Conservation (phyloP, 2,888 invertebrate species). For the Platyscelio sp. region DNA sequence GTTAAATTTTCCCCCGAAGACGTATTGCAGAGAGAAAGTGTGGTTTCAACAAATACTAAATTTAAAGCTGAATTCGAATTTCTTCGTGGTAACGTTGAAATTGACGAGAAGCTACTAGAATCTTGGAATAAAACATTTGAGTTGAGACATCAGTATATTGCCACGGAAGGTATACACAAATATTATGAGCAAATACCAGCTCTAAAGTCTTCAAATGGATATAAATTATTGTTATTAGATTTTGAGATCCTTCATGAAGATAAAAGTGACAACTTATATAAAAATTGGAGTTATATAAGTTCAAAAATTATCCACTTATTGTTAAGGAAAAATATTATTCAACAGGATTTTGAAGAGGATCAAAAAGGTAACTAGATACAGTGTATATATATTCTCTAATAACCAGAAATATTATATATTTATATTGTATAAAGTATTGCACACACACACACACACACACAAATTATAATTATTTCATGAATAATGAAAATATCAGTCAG, state of each 20-base stretch:
- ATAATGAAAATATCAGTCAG: too few species aligned
- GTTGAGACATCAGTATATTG: neutral
- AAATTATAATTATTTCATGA: too few species aligned
- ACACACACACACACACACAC: too few species aligned
- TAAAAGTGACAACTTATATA: neutral
- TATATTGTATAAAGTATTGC: too few species aligned
- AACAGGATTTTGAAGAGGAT: neutral
- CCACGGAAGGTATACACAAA: neutral
- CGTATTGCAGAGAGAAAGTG: too few species aligned
- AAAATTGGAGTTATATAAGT: neutral
- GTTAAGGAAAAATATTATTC: neutral
- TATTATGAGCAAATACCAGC: constrained; percentile 8
- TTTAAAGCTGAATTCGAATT: neutral
- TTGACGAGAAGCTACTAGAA: neutral
- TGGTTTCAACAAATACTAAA: neutral
- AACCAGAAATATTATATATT: too few species aligned
- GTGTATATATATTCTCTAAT: too few species aligned
- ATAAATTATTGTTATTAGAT: neutral
- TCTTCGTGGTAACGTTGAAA: constrained; percentile 11
- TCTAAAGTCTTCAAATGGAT: neutral
- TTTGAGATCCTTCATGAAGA: neutral
- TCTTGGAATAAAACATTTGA: neutral
- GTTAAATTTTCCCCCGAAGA: neutral
- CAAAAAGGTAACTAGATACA: too few species aligned
- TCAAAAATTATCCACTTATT: neutral